Evolutionary conservation across 1,140 invertebrate genomes (phyloP).

Genomic region (Harlomillsia oculata): DNA sequence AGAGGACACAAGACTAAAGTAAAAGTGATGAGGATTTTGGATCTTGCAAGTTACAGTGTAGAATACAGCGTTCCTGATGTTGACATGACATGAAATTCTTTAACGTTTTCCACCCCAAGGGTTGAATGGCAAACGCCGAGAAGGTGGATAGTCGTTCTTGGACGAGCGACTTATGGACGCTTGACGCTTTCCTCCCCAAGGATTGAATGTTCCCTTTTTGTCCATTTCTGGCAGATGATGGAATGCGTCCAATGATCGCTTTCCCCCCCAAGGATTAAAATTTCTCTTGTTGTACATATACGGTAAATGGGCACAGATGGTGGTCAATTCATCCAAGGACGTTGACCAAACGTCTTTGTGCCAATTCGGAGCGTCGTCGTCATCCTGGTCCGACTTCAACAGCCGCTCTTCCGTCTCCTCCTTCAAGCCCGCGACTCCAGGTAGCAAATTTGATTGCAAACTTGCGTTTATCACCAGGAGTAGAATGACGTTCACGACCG

Average conservation of each 20-base stretch:
- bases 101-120: slow-evolving; percentile 6
- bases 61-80: too few species aligned
- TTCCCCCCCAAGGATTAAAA: neutral
- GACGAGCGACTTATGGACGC: neutral
- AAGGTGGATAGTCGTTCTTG: neutral
- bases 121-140: neutral
- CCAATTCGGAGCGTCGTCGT: neutral
- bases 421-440: neutral
- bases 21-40: too few species aligned
- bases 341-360: too few species aligned
- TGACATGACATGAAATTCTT: too few species aligned
- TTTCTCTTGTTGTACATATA: neutral
- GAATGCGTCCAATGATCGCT: neutral
- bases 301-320: neutral
- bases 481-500: neutral
- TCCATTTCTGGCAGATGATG: neutral
- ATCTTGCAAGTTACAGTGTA: too few species aligned
- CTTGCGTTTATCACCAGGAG: slow-evolving; percentile 8
- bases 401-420: slow-evolving; percentile 5
- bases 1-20: too few species aligned
- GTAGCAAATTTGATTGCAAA: neutral
- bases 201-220: slow-evolving; percentile 3
- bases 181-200: slow-evolving; percentile 7
- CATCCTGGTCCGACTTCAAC: neutral
- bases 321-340: neutral